Evolutionary conservation across 2,113 vertebrate species (phyloP), one percentile per base, ranked within the genome.

Genomic region (Shinisaurus crocodilurus): DNA sequence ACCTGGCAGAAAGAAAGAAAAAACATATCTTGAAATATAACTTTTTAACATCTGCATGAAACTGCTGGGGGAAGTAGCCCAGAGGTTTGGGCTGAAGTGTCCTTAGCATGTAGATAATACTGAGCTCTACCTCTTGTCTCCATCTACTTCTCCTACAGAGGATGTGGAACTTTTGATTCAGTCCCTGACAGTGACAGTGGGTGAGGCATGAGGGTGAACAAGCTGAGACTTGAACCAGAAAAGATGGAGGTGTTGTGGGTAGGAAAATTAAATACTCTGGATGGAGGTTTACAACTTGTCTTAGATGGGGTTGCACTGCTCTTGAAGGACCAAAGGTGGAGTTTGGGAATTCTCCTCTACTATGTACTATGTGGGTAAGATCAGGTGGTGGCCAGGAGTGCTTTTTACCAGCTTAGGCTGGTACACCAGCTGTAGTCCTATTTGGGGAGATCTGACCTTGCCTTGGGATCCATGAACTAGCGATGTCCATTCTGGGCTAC

Each of bases 1-100:
- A 99, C 99, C 99, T 99, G 48, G n/a, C 25, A 97, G 34, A 86
- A 90, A 90, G 85, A 94, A 1, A 84, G 67, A 60, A 87, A 93
- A 1, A 82, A 81, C 57, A 93, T 15, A 29, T 85, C n/a, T 43
- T 93, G 54, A 91, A 48, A 90, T 6, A n/a, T 57, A 90, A 93
- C 63, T 32, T 50, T 85, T 70, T 23, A 48, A 45, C 65, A 48
- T 80, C 45, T 54, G 5, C 83, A 85, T 85, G 83, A 45, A 45
- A 85, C 16, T 69, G 65, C 43, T 70, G 32, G 43, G 40, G 29
- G 16, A 34, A 32, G 3, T 48, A 29, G 48, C 20, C 32, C 29
- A 2, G 29, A 77, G 20, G 25, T 77, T 77, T 50, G 29, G 65
- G 67, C 5, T 50, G 83, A 9, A 34, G 43, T 5, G 3, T 48